These are phyloP conservation scores for Myotis daubentonii DNA, from an alignment of 2,797 vertebrate species.

Conservation along the genomic window DNA sequence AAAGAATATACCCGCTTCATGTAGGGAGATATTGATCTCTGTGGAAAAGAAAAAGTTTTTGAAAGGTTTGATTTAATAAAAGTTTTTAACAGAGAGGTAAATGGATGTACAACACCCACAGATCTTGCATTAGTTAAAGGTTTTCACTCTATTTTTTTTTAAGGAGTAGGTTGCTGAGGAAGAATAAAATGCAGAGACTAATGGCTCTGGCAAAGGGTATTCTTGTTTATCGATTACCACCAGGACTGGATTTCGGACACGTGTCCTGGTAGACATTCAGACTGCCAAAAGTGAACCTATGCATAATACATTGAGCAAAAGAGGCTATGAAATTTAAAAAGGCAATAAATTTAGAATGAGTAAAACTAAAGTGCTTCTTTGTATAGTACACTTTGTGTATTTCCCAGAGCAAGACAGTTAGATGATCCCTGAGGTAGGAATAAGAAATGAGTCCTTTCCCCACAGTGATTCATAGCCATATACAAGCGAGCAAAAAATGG, in stretches of 20 bases:
- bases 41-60: background rate
- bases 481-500: background rate
- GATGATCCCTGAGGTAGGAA: background rate
- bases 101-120: background rate
- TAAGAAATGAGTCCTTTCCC: background rate
- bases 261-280: background rate
- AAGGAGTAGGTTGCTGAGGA: background rate
- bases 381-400: background rate
- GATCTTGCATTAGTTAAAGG: background rate
- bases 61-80: constrained; percentile 50
- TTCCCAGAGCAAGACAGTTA: background rate
- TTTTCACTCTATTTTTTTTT: background rate
- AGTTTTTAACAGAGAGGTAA: background rate
- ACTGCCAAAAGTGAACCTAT: constrained; percentile 30
- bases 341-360: constrained; percentile 64
- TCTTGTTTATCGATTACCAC: background rate
- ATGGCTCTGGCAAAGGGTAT: constrained; percentile 11
- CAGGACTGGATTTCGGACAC: background rate
- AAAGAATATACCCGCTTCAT: background rate
- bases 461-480: background rate
- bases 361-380: constrained; percentile 29
- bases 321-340: constrained; percentile 41
- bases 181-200: background rate
- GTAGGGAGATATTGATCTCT: background rate
- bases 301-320: constrained; percentile 48